Percentiles rank a stretch among this genome's conserved stretches.
Evolutionary conservation across 2,888 invertebrate genomes (phyloP).

Genomic region (Erannis defoliaria): DNA sequence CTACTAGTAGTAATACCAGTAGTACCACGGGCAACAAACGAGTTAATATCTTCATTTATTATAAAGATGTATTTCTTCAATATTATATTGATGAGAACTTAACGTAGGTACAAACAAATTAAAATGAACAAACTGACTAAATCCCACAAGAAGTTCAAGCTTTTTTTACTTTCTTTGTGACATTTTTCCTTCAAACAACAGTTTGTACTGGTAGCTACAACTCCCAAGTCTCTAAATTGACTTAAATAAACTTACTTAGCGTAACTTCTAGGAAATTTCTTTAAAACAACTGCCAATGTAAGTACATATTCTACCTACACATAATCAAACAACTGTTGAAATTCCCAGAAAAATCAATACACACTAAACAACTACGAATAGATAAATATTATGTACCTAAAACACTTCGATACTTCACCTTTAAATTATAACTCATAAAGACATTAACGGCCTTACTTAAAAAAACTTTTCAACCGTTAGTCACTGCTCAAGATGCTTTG

Average conservation of each 20-base stretch:
- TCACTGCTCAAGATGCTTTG: too few species aligned
- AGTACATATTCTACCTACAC: not conserved
- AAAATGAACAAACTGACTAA: not conserved
- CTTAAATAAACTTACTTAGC: constrained; percentile 4
- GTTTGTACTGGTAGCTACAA: not conserved
- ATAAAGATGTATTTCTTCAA: too few species aligned
- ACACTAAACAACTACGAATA: too few species aligned
- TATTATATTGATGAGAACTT: too few species aligned
- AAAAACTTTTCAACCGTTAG: too few species aligned
- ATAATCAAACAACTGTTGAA: not conserved
- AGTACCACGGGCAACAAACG: too few species aligned
- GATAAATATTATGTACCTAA: too few species aligned
- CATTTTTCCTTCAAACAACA: constrained; percentile 8
- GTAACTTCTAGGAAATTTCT: constrained; percentile 4
- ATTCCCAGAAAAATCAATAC: not conserved
- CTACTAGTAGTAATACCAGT: too few species aligned
- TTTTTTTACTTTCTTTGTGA: not conserved
- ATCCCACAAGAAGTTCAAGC: not conserved
- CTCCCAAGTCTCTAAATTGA: constrained; percentile 11
- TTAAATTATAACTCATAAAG: too few species aligned
- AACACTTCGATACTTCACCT: too few species aligned
- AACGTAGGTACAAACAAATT: not conserved
- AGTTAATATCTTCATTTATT: too few species aligned
- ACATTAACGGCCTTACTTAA: too few species aligned
- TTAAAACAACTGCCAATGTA: not conserved